Evolutionary conservation across 1,140 invertebrate genomes (phyloP), one percentile per base, ranked within the genome.

Genomic region (Eumaeus atala): DNA sequence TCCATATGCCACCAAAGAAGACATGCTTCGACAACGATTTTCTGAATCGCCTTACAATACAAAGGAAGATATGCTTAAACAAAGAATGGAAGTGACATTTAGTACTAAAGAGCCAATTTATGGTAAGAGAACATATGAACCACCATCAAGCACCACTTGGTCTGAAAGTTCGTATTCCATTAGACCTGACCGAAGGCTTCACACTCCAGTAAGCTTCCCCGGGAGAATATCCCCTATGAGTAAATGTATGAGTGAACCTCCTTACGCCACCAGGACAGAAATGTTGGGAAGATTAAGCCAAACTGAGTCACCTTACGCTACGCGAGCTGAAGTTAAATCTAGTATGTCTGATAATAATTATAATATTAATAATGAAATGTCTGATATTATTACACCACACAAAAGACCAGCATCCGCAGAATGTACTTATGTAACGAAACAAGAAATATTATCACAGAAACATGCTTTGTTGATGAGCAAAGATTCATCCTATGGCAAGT

Each of bases 361-460:
- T 56, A 50, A 59, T 33, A 75, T 56, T 44, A 64, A 70, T 17
- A 62, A 67, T 37, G 77, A 87, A 49, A 64, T 67, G 48, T 62
- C 72, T 33, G 84, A 85, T 37, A 56, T 67, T 37, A 56, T 67
- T 18, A 61, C 65, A 33, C 67, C 66, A 37, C 70, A 77, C n/a
- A 49, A 78, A 37, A 73, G 83, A 58, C 77, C 77, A 17, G 78
- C 79, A 9, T 78, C 82, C 4, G 78, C 76, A 9, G 85, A 89
- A 66, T 87, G 84, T 62, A 80, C 86, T 9, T 88, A 88, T 62
- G 87, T 88, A 1, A 78, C 86, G 0, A 86, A 76, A 68, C 87
- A 88, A 67, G 87, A 88, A 68, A 89, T 89, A 51, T 62, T 89
- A 17, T 79, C 81, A n/a, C 86, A 89, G 63, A 89, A 89, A 74